These are phyloP conservation scores for Drosophila bunnanda DNA, from an alignment of 2,888 invertebrate species.

Conservation along the genomic window DNA sequence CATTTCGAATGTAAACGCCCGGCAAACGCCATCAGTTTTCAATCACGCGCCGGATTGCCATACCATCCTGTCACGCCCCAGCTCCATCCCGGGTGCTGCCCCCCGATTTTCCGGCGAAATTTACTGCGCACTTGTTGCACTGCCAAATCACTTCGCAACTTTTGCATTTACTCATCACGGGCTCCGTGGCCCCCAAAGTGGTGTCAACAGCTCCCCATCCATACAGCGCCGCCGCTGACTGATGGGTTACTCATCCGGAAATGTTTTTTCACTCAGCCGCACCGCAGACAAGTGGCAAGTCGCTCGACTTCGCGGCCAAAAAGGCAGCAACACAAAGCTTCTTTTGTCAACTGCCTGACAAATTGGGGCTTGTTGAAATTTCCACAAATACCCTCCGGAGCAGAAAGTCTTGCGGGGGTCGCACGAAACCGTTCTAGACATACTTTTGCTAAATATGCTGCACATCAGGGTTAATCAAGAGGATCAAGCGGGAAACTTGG, in stretches of 20 bases:
- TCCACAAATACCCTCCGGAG: constrained; percentile 41
- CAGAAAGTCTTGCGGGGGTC: background rate
- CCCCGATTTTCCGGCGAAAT: constrained; percentile 51
- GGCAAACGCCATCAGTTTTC: constrained; percentile 77
- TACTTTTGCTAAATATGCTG: constrained; percentile 21
- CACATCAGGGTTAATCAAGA: constrained; percentile 34
- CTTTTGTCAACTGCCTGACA: constrained; percentile 78
- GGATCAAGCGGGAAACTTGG: background rate
- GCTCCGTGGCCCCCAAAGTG: constrained; percentile 78
- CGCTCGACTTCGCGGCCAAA: constrained; percentile 34
- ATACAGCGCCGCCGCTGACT: constrained; percentile 62
- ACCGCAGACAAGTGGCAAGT: constrained; percentile 47
- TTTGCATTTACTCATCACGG: constrained; percentile 73
- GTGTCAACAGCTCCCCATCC: constrained; percentile 76
- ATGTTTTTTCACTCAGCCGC: constrained; percentile 73
- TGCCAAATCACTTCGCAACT: constrained; percentile 79
- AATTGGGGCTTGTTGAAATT: constrained; percentile 69
- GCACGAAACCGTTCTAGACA: constrained; percentile 6
- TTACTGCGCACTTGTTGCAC: constrained; percentile 78
- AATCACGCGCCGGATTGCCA: constrained; percentile 70
- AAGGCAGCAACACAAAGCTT: constrained; percentile 68
- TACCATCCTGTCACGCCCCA: constrained; percentile 32
- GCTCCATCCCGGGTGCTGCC: background rate
- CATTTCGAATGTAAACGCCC: constrained; percentile 74
- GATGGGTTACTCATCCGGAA: constrained; percentile 81